Percentiles rank a stretch among this genome's conserved stretches.
These are phyloP conservation scores for Clistopyga incitator DNA, from an alignment of 2,888 invertebrate species.

Conservation along the genomic window DNA sequence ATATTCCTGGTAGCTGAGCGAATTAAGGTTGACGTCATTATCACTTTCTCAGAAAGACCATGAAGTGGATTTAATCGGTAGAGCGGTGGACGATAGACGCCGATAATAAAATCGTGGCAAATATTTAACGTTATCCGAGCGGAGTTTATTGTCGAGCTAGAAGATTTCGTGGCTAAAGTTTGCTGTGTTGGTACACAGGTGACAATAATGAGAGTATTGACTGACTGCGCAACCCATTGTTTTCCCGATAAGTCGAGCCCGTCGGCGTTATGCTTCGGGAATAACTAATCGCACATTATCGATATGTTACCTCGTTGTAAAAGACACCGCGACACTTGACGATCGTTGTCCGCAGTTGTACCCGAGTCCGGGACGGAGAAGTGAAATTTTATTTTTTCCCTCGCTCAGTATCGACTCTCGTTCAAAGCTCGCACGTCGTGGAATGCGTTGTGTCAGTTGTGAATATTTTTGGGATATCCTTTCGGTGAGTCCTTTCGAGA, in stretches of 20 bases:
- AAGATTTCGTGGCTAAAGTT: constrained; percentile 34
- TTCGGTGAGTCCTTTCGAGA: constrained; percentile 67
- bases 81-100: neutral
- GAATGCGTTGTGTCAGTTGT: constrained; percentile 69
- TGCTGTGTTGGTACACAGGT: constrained; percentile 55
- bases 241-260: constrained; percentile 73
- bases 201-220: constrained; percentile 68
- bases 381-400: constrained; percentile 60
- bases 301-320: constrained; percentile 49
- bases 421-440: constrained; percentile 36
- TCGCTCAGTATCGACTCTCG: constrained; percentile 17
- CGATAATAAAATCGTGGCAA: constrained; percentile 5
- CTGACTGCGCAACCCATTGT: constrained; percentile 70
- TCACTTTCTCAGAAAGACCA: constrained; percentile 1
- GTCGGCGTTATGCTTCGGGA: constrained; percentile 68
- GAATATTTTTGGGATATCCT: constrained; percentile 66
- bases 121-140: constrained; percentile 31
- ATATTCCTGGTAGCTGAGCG: constrained; percentile 6
- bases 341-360: constrained; percentile 58
- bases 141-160: neutral
- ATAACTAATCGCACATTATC: constrained; percentile 70
- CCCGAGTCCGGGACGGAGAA: constrained; percentile 63
- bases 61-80: neutral
- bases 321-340: constrained; percentile 47
- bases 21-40: constrained; percentile 6